Percentiles rank a stretch among this genome's conserved stretches.
phyloP scores from a whole-genome alignment of 1,140 invertebrate genomes.

The Hypsibius dujardini region DNA sequence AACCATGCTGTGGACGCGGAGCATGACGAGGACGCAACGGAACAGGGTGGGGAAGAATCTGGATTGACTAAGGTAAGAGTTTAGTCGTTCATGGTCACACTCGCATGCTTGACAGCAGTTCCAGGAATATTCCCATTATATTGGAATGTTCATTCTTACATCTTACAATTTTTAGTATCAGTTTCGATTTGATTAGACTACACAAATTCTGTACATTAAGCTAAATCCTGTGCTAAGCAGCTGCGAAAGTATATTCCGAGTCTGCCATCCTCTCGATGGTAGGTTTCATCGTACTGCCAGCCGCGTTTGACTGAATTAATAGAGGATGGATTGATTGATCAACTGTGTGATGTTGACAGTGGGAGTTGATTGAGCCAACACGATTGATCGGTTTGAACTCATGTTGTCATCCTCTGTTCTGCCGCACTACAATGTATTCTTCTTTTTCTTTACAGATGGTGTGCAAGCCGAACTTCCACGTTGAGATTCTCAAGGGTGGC shows the following conservation, averaged over 20 bases:
- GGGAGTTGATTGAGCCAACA: neutral
- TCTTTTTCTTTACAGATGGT: constrained; percentile 11
- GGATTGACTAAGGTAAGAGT: neutral
- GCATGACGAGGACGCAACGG: neutral
- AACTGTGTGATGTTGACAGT: neutral
- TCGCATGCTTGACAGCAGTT: neutral
- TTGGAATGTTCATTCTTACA: neutral
- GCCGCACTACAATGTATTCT: too few relatives aligned
- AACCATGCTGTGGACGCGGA: constrained; percentile 9
- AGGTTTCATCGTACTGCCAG: too few relatives aligned
- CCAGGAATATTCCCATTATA: neutral
- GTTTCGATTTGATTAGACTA: neutral
- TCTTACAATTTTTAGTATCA: neutral
- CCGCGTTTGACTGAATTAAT: too few relatives aligned
- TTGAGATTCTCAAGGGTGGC: neutral
- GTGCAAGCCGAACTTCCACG: constrained; percentile 4
- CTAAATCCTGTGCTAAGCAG: neutral
- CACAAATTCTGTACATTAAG: neutral
- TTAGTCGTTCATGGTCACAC: neutral
- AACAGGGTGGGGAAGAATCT: neutral
- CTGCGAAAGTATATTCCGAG: neutral
- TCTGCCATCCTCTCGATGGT: too few relatives aligned
- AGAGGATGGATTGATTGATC: neutral
- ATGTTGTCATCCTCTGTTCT: too few relatives aligned
- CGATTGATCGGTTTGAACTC: neutral